These are phyloP conservation scores for Neuroscelio doddi DNA, from an alignment of 2,888 invertebrate species.

Conservation along the genomic window DNA sequence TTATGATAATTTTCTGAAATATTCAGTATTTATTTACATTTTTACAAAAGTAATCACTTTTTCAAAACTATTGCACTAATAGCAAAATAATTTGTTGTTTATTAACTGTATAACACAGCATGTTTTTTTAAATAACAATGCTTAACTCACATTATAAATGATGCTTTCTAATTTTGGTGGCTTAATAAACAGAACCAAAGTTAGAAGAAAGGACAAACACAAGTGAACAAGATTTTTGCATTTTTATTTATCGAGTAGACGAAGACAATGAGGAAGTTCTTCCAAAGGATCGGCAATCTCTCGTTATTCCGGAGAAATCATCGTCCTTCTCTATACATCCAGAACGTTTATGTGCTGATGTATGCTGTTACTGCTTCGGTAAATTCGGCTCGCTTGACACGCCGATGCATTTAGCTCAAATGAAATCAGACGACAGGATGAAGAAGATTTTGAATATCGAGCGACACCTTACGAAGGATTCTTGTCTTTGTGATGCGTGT, in stretches of 20 bases:
- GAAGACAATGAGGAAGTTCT: slow-evolving; percentile 66
- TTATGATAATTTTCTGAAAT: too few relatives aligned
- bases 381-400: slow-evolving; percentile 91
- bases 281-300: slow-evolving; percentile 74
- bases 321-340: slow-evolving; percentile 91
- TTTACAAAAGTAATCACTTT: too few relatives aligned
- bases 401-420: slow-evolving; percentile 89
- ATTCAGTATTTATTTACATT: too few relatives aligned
- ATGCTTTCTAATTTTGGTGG: slow-evolving; percentile 6
- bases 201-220: not conserved
- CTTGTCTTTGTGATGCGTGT: slow-evolving; percentile 90
- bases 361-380: slow-evolving; percentile 90
- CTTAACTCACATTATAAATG: not conserved
- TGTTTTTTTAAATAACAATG: too few relatives aligned
- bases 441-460: slow-evolving; percentile 86
- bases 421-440: slow-evolving; percentile 87
- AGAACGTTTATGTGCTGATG: slow-evolving; percentile 85
- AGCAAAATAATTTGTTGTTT: too few relatives aligned
- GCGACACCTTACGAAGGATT: slow-evolving; percentile 86
- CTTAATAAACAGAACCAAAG: not conserved
- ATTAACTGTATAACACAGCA: slow-evolving; percentile 8
- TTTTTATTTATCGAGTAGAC: slow-evolving; percentile 51
- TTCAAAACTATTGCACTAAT: too few relatives aligned
- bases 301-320: slow-evolving; percentile 90
- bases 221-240: too few relatives aligned